Evolutionary conservation across 2,888 invertebrate species (phyloP).

Genomic region (Parochlus steinenii): DNA sequence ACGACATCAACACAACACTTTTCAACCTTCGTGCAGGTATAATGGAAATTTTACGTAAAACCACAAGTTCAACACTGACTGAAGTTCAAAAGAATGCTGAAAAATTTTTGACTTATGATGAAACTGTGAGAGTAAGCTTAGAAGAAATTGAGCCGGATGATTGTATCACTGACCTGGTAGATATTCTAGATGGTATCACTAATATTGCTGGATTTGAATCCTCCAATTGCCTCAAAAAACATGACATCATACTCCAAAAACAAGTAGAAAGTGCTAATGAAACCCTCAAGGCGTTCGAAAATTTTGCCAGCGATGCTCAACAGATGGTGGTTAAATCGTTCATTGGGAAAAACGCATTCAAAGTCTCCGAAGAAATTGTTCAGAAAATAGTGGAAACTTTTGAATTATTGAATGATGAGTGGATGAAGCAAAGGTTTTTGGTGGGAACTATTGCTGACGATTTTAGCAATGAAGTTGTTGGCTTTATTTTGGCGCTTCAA

Average conservation of each 20-base stretch:
- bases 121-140: not conserved
- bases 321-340: conserved; percentile 1
- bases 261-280: not conserved
- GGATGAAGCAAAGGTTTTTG: not conserved
- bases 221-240: not conserved
- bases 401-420: not conserved
- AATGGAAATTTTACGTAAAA: not conserved
- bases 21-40: not conserved
- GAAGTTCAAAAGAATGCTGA: not conserved
- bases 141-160: not conserved
- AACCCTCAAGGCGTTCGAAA: not conserved
- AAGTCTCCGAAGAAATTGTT: not conserved
- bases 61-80: not conserved
- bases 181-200: not conserved
- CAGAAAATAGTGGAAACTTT: not conserved
- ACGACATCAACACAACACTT: not conserved
- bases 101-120: not conserved
- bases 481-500: not conserved
- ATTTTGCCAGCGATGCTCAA: not conserved
- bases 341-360: not conserved
- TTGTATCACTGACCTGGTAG: conserved; percentile 7
- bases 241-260: not conserved
- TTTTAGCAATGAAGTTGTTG: not conserved
- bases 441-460: not conserved
- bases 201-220: not conserved